phyloP scores from a whole-genome alignment of 2,113 vertebrate species.

The Rhynchomys soricoides region DNA sequence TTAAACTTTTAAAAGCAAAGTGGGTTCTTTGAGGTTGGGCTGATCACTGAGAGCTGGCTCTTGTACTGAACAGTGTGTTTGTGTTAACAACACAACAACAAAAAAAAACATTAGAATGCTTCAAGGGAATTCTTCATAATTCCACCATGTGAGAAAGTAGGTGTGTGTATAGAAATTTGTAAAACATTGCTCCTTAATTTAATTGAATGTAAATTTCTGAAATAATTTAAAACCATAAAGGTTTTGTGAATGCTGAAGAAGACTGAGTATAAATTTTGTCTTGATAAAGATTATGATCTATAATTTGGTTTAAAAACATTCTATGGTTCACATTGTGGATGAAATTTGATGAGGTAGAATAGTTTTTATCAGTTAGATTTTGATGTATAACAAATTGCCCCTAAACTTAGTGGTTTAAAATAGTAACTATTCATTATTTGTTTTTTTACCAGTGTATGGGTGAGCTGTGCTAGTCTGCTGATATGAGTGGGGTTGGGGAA shows the following conservation, averaged over 20 bases:
- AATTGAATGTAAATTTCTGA: conserved; percentile 4
- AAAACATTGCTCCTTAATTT: background rate
- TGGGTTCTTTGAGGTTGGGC: conserved; percentile 12
- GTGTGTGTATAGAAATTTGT: background rate
- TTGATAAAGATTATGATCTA: background rate
- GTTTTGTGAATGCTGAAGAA: background rate
- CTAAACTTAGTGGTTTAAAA: background rate
- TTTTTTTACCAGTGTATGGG: background rate
- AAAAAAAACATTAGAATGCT: background rate
- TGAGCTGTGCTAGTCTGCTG: background rate
- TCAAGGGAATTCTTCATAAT: background rate
- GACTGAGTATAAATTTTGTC: background rate
- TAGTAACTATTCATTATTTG: background rate
- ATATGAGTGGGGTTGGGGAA: background rate
- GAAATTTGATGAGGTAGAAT: background rate
- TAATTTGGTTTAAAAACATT: background rate
- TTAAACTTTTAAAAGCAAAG: background rate
- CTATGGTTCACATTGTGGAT: background rate
- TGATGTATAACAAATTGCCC: background rate
- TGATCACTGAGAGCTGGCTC: background rate
- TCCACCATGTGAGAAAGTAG: background rate
- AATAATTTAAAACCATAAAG: background rate
- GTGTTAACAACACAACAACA: background rate
- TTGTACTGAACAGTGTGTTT: background rate
- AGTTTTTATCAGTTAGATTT: background rate